Evolutionary conservation across 1,140 invertebrate species (phyloP).

Genomic region (Hyposmocoma kahamanoa): DNA sequence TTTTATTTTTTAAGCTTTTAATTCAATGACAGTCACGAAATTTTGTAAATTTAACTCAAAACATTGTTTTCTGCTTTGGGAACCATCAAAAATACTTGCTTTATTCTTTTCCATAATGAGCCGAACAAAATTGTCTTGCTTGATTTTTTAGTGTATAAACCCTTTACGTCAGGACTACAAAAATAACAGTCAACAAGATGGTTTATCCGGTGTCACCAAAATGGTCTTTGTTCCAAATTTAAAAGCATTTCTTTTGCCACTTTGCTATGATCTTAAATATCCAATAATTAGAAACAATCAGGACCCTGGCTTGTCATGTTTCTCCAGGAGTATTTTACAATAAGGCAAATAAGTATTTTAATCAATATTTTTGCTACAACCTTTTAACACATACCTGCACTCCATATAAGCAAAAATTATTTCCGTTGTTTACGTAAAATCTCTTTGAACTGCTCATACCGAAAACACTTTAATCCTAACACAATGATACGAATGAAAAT

Average conservation of each 20-base stretch:
- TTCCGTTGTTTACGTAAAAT: neutral
- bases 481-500: too few species aligned
- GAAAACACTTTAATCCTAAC: neutral
- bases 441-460: neutral
- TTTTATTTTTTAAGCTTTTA: too few species aligned
- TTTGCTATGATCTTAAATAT: neutral
- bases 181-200: neutral
- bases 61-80: too few species aligned
- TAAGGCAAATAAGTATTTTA: neutral
- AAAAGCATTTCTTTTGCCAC: neutral
- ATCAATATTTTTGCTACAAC: neutral
- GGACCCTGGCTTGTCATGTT: neutral
- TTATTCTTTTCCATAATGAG: too few species aligned
- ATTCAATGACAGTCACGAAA: too few species aligned
- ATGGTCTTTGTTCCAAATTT: neutral
- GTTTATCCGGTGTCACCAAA: neutral
- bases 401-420: neutral
- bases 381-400: neutral
- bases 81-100: too few species aligned
- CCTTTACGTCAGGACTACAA: neutral
- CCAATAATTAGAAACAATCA: neutral
- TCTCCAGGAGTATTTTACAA: neutral
- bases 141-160: neutral
- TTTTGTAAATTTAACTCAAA: too few species aligned
- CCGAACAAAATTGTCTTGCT: neutral